Evolutionary conservation across 2,888 invertebrate species (phyloP).

Genomic region (Elaeidobius kamerunicus): DNA sequence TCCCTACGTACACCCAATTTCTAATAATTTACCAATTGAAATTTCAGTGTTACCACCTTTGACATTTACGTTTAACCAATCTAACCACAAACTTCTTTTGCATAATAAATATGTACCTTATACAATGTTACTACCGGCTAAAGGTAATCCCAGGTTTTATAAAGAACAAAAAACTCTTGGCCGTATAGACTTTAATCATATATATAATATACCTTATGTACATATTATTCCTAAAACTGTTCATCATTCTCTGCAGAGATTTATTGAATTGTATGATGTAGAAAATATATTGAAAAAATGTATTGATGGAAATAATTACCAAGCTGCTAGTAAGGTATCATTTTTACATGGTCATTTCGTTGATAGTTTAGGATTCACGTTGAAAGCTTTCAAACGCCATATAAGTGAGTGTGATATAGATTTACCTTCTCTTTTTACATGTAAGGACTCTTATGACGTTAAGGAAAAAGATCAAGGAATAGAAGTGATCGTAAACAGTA

Average conservation of each 20-base stretch:
- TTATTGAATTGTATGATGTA: constrained; percentile 47
- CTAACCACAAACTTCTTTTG: constrained; percentile 42
- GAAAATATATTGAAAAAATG: constrained; percentile 46
- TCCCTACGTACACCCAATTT: constrained; percentile 49
- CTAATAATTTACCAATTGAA: constrained; percentile 46
- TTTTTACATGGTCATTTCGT: constrained; percentile 47
- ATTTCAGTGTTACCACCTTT: constrained; percentile 48
- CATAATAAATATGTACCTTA: constrained; percentile 38
- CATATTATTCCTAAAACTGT: constrained; percentile 46
- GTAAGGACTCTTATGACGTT: constrained; percentile 36
- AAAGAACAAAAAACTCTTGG: constrained; percentile 23
- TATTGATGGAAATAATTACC: constrained; percentile 45
- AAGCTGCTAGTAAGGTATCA: constrained; percentile 49
- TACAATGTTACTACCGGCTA: constrained; percentile 37
- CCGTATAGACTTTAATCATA: constrained; percentile 33
- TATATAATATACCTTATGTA: constrained; percentile 36
- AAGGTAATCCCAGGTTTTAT: constrained; percentile 26
- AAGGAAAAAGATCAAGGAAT: constrained; percentile 39
- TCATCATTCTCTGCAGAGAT: constrained; percentile 47
- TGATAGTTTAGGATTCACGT: constrained; percentile 48
- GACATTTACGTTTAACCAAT: constrained; percentile 47
- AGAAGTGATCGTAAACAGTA: constrained; percentile 39
- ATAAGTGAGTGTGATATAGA: constrained; percentile 42
- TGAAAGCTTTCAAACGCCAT: constrained; percentile 46
- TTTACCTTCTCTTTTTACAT: constrained; percentile 38